Evolutionary conservation across 2,113 vertebrate genomes (phyloP).

Genomic region (Vimba vimba): DNA sequence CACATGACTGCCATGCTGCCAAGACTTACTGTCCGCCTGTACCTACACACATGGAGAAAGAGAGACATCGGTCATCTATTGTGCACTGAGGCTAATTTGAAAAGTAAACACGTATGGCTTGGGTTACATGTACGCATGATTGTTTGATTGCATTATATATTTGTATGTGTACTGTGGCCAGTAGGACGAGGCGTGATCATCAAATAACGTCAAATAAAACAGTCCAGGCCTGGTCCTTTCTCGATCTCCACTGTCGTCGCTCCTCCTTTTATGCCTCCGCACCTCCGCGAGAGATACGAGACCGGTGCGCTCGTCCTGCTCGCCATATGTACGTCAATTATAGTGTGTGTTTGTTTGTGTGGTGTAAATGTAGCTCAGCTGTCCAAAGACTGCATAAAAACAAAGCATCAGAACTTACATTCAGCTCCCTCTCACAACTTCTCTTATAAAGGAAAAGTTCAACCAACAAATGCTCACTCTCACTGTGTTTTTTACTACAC

Average conservation of each 20-base stretch:
- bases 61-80: background rate
- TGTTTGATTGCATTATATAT: background rate
- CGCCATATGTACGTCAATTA: no score
- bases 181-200: no score
- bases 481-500: background rate
- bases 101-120: background rate
- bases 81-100: background rate
- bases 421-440: background rate
- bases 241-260: no score
- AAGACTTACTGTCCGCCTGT: constrained; percentile 77
- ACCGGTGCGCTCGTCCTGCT: no score
- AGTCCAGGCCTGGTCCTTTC: no score
- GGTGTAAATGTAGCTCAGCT: background rate
- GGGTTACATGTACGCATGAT: background rate
- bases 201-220: no score
- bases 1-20: constrained; percentile 87
- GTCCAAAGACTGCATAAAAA: background rate
- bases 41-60: constrained; percentile 63
- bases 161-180: background rate
- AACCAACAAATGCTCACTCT: background rate
- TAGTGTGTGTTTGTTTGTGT: background rate
- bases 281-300: no score
- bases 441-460: background rate
- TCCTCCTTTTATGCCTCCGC: no score
- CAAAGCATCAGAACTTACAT: background rate